phyloP scores from a whole-genome alignment of 2,888 invertebrate species.

The Actias luna region DNA sequence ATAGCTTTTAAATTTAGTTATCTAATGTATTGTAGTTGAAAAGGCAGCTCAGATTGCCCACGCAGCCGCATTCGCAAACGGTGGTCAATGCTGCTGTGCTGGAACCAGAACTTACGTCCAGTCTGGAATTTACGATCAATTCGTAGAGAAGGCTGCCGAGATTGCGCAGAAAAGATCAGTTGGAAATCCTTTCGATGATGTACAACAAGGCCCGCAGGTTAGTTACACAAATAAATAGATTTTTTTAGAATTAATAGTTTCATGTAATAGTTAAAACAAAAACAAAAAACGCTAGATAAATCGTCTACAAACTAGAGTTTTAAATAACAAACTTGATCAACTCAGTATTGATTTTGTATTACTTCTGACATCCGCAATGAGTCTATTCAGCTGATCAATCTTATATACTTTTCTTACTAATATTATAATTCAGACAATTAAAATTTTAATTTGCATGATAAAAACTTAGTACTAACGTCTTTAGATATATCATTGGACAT shows the following conservation, averaged over 20 bases:
- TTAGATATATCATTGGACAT: too few species aligned
- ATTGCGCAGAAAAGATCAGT: conserved; percentile 87
- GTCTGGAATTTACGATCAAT: conserved; percentile 91
- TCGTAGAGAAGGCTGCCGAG: conserved; percentile 87
- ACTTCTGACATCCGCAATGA: not conserved
- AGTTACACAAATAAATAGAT: not conserved
- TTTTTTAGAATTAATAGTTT: not conserved
- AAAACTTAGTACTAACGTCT: too few species aligned
- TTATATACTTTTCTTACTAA: not conserved
- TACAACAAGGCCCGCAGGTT: conserved; percentile 93
- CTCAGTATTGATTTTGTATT: not conserved
- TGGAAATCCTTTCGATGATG: conserved; percentile 90
- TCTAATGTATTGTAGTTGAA: conserved; percentile 51
- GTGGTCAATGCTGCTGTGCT: conserved; percentile 82
- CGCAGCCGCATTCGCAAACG: conserved; percentile 69
- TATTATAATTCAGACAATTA: not conserved
- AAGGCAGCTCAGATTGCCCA: conserved; percentile 71
- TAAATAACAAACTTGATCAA: not conserved
- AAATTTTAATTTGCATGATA: not conserved
- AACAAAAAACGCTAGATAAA: not conserved
- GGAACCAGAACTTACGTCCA: conserved; percentile 96
- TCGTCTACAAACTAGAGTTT: not conserved
- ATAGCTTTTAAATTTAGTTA: not conserved
- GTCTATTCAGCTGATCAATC: not conserved
- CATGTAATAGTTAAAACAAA: too few species aligned